Evolutionary conservation across 2,888 invertebrate species (phyloP).

Genomic region (Agapostemon virescens): DNA sequence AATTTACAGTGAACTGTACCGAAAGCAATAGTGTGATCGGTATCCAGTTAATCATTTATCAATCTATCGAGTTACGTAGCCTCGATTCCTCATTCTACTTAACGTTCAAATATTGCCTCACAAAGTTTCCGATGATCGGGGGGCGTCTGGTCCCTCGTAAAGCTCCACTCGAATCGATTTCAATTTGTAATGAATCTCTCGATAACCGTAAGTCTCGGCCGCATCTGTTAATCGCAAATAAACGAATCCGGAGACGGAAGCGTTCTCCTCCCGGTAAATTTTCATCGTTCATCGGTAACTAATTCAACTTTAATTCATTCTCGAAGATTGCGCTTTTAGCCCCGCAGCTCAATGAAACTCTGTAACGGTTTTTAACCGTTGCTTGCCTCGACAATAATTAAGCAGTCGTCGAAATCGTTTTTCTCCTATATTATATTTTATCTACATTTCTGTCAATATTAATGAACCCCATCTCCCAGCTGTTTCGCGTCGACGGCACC

Average conservation of each 20-base stretch:
- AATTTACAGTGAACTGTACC: not conserved
- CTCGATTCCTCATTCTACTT: not conserved
- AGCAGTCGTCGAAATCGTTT: constrained; percentile 18
- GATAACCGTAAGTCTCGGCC: constrained; percentile 30
- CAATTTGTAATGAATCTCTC: constrained; percentile 44
- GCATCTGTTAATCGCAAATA: constrained; percentile 39
- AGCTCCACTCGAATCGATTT: constrained; percentile 39
- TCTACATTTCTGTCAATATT: constrained; percentile 27
- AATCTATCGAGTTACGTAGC: not conserved
- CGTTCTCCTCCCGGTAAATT: constrained; percentile 18
- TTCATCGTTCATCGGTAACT: constrained; percentile 21
- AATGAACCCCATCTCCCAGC: constrained; percentile 20
- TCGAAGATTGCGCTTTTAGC: constrained; percentile 39
- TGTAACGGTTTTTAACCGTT: constrained; percentile 4
- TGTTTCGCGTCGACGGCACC: constrained; percentile 10
- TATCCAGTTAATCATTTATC: not conserved
- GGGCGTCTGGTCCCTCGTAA: constrained; percentile 8
- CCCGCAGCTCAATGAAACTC: constrained; percentile 6
- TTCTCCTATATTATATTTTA: not conserved
- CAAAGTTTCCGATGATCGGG: constrained; percentile 9
- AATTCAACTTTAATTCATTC: constrained; percentile 51
- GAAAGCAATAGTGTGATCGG: not conserved
- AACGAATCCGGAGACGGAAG: constrained; percentile 26
- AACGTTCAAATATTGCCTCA: constrained; percentile 15
- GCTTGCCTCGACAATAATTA: constrained; percentile 35